Base-by-base conservation (phyloP, 2,113 vertebrate species). In the Myotis yumanensis region DNA sequence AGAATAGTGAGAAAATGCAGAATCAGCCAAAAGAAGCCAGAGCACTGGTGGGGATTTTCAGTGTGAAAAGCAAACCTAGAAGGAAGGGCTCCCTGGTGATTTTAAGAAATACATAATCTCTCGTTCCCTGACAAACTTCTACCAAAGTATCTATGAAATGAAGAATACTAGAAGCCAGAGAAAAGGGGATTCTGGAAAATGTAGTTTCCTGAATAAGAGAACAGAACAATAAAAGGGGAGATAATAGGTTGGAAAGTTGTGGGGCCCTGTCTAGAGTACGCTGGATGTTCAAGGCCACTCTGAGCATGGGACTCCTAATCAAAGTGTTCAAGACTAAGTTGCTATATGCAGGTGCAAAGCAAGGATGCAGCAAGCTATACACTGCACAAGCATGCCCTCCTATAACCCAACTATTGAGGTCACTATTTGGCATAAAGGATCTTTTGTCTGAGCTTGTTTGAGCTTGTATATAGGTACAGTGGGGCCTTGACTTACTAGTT, bases 1-100 rank as follows among this genome's bases (percentile, higher is more conserved):
- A 66, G 30, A 91, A 40, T 1, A 23, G 6, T 17, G 14, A 85
- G 7, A 16, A 82, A 95, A 77, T 15, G 10, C 32, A 79, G 66
- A 62, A 37, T 25, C 30, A 71, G 37, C 20, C 7, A 8, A 16
- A 51, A 94, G 51, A 22, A 80, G 3, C 20, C 3, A 20, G 32
- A 40, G 4, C 1, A 0, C 11, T 20, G 7, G 17, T 23, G 57
- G 8, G 23, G 48, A 5, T 15, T 54, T 11, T 84, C 17, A 20
- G 4, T 73, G 57, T 85, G 22, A 77, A 59, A 72, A 7, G 11
- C 22, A 35, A 37, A 4, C 10, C 4, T 3, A 11, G 51, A 32
- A 30, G 30, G 52, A 75, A 75, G 32, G 3, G 0, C 14, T 32
- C 9, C 25, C 15, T 18, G 23, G 7, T 37, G 35, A 30, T 30